Base-by-base conservation (phyloP, 2,797 vertebrate species). In the Schizopygopsis pylzovi region DNA sequence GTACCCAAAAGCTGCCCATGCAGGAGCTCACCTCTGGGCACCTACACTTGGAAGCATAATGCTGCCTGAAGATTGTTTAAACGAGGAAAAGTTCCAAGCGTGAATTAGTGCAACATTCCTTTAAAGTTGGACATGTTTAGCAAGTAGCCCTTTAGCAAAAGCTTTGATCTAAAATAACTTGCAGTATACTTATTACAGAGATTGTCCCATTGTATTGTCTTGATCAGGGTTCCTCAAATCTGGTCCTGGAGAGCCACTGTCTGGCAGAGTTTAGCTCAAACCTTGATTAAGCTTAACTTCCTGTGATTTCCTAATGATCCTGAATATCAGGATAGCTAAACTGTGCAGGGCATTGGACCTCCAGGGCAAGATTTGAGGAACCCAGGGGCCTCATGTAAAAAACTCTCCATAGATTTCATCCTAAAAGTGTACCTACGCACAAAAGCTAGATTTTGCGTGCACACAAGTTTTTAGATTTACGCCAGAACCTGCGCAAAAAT, bases 1-100 rank as follows among this genome's bases (percentile, higher is more conserved):
- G 93, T 92, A 89, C 89, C 88, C 79, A 89, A 90, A 88, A 89
- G 89, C 89, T 92, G 85, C 76, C 83, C 85, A 87, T 68, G 72
- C 73, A 77, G 87, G 91, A 85, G 92, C 79, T 87, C 87, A 63
- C 79, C 63, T 76, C 73, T 81, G 72, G 83, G 85, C 82, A 90
- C 89, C 90, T 84, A 84, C 86, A 89, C 88, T 67, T 88, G 89
- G 83, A 89, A 85, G 91, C 91, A 56, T 52, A 94, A 92, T 91
- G 91, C 93, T 91, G 87, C 65, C 90, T 89, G 92, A 92, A 93
- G 90, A 92, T 94, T 90, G 89, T 87, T 88, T 87, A 72, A 90
- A 92, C 93, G 90, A 92, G 91, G 49, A 86, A 82, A 82, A 87
- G 86, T 76, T 68, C 68, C 15, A 82, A 56, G 79, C 16, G 22